A percentile compares a stretch with the other conserved stretches of the same genome.
These are phyloP conservation scores for Pseudopleuronectes americanus DNA, from an alignment of 2,797 vertebrate species.

Conservation along the genomic window DNA sequence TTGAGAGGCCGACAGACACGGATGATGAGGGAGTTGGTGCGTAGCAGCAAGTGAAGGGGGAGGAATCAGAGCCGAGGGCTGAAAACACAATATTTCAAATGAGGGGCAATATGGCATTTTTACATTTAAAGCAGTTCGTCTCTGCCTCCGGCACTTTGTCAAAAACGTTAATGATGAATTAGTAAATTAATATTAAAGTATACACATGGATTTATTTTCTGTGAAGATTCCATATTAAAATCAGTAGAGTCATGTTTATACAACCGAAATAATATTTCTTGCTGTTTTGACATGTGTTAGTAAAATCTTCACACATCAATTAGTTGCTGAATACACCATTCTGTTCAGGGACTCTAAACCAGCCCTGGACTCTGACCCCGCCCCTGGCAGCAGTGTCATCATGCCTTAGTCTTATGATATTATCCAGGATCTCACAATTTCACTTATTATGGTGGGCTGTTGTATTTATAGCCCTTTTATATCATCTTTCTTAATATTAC, in stretches of 20 bases:
- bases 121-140: constrained; percentile 5
- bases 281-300: no score
- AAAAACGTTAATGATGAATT: background rate
- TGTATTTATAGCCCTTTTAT: no score
- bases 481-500: no score
- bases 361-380: no score
- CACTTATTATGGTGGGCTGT: no score
- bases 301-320: no score
- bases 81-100: constrained; percentile 13
- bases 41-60: constrained; percentile 31
- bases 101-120: constrained; percentile 12
- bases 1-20: constrained; percentile 54
- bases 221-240: background rate
- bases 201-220: background rate
- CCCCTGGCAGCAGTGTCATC: no score
- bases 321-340: background rate
- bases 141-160: background rate
- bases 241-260: no score
- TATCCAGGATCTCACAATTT: no score
- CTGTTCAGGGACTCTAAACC: background rate
- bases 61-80: constrained; percentile 37
- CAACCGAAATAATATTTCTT: no score
- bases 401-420: no score
- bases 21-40: constrained; percentile 54
- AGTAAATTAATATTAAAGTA: background rate